phyloP scores from a whole-genome alignment of 2,113 vertebrate genomes.

The Tringa solitaria region DNA sequence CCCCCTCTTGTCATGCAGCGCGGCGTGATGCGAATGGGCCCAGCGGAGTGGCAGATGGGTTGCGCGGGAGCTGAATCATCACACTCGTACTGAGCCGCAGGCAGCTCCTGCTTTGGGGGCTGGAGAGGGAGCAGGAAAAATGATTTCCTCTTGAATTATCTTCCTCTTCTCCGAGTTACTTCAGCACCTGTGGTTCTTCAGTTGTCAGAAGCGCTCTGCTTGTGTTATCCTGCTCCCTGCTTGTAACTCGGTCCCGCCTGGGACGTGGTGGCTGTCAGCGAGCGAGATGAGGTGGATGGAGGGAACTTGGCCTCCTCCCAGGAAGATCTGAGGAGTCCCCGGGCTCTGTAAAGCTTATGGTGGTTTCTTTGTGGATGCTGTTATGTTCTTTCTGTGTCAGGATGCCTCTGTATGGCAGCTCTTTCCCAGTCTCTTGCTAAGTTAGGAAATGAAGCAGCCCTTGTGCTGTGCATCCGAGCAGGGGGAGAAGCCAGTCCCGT shows the following conservation, averaged over 20 bases:
- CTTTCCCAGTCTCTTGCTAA: background rate
- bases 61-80: slow-evolving; percentile 14
- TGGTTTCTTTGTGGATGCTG: background rate
- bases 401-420: background rate
- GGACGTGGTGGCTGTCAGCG: background rate
- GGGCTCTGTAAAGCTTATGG: background rate
- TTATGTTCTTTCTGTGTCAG: background rate
- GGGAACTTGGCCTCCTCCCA: background rate
- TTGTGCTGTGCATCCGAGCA: background rate
- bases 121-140: slow-evolving; percentile 45
- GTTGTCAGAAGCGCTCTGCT: background rate
- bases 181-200: background rate
- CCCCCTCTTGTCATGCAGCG: background rate
- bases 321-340: background rate
- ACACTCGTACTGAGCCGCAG: background rate
- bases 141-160: slow-evolving; percentile 4
- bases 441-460: background rate
- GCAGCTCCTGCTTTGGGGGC: slow-evolving; percentile 23
- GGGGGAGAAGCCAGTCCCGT: background rate
- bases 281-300: background rate
- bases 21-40: slow-evolving; percentile 14
- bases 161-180: background rate
- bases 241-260: background rate
- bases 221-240: background rate
- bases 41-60: slow-evolving; percentile 20